Percentiles rank a stretch among this genome's conserved stretches.
These are phyloP conservation scores for Hypocryptadius cinnamomeus DNA, from an alignment of 2,113 vertebrate genomes.

Conservation along the genomic window DNA sequence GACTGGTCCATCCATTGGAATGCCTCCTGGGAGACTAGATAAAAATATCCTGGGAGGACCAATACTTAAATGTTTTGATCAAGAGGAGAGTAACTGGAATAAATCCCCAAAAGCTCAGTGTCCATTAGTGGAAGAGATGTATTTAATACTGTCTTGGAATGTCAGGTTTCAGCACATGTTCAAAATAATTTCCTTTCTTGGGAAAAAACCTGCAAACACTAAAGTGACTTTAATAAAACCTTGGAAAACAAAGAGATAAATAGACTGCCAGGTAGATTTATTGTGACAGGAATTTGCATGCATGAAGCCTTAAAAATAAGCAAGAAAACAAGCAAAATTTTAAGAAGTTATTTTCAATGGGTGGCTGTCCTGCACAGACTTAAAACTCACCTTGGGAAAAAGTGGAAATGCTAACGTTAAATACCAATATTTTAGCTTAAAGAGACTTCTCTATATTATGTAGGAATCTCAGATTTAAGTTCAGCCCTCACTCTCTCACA, in stretches of 20 bases:
- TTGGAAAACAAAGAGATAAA: neutral
- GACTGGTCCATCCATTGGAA: constrained; percentile 59
- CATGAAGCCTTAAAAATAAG: neutral
- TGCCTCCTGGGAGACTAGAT: constrained; percentile 45
- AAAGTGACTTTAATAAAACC: neutral
- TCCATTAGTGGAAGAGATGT: neutral
- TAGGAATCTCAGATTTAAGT: neutral
- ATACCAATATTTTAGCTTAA: neutral
- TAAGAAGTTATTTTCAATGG: neutral
- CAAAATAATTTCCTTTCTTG: neutral
- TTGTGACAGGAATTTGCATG: neutral
- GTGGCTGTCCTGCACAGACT: neutral
- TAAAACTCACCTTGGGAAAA: neutral
- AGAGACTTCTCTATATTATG: neutral
- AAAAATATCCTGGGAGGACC: constrained; percentile 61
- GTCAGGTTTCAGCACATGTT: neutral
- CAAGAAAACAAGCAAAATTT: neutral
- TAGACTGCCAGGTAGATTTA: neutral
- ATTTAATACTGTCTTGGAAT: neutral
- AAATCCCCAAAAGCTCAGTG: neutral
- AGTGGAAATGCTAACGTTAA: neutral
- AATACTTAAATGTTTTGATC: constrained; percentile 50
- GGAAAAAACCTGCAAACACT: neutral
- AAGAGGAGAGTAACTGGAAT: neutral
- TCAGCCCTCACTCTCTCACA: neutral